phyloP scores from a whole-genome alignment of 2,888 invertebrate species.

The Pogonocherus hispidulus region DNA sequence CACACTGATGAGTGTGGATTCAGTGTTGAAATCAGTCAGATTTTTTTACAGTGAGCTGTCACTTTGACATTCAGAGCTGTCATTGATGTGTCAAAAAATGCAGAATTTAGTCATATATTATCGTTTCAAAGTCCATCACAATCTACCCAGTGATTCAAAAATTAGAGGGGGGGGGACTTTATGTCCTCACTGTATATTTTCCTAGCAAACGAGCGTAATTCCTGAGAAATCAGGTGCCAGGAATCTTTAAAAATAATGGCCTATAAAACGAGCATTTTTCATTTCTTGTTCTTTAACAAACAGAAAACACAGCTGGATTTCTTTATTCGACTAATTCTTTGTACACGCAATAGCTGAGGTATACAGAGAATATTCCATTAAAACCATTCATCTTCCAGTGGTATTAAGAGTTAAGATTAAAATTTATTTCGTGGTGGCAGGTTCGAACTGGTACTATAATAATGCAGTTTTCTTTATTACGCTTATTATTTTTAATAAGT shows the following conservation, averaged over 20 bases:
- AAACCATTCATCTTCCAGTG: constrained; percentile 2
- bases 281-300: constrained; percentile 19
- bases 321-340: constrained; percentile 14
- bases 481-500: neutral
- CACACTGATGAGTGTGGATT: no score
- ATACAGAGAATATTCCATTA: constrained; percentile 9
- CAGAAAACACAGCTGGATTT: neutral
- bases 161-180: no score
- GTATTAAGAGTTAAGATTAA: constrained; percentile 1
- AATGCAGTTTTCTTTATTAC: neutral
- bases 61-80: no score
- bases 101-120: no score
- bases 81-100: no score
- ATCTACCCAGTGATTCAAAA: no score
- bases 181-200: constrained; percentile 11
- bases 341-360: constrained; percentile 10
- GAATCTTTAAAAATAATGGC: constrained; percentile 15
- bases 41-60: no score
- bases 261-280: constrained; percentile 17
- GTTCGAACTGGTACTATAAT: neutral
- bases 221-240: constrained; percentile 10
- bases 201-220: constrained; percentile 5
- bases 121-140: no score
- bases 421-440: neutral
- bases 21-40: no score